phyloP scores from a whole-genome alignment of 1,140 invertebrate genomes.

The Anastrepha obliqua region DNA sequence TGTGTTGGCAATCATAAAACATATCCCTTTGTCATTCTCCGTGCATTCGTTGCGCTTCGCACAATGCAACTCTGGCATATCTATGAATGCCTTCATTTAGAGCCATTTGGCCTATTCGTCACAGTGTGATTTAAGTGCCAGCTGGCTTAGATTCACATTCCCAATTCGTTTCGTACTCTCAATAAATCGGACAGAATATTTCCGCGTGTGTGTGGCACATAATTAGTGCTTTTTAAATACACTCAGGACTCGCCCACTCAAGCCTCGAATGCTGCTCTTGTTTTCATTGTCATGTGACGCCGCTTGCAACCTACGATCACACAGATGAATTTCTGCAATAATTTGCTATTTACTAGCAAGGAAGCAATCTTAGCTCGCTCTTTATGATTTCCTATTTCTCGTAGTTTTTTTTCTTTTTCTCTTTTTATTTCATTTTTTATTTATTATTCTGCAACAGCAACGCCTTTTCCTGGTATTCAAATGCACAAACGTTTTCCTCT shows the following conservation, averaged over 20 bases:
- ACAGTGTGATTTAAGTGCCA: neutral
- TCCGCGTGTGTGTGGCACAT: constrained; percentile 2
- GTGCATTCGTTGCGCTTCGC: neutral
- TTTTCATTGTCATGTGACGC: neutral
- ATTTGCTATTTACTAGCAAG: neutral
- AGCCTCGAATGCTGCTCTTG: neutral
- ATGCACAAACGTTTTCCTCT: constrained; percentile 40
- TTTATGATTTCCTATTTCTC: neutral
- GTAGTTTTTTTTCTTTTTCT: neutral
- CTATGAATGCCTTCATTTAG: constrained; percentile 25
- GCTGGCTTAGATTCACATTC: neutral
- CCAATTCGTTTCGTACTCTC: neutral
- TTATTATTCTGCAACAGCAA: constrained; percentile 61
- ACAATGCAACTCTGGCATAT: neutral
- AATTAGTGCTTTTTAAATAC: constrained; percentile 6
- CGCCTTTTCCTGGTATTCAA: constrained; percentile 61
- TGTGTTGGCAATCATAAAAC: neutral
- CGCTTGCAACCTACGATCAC: neutral
- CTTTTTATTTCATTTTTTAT: constrained; percentile 63
- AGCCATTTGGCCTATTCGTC: neutral
- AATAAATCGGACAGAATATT: too few relatives aligned
- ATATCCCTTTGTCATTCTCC: neutral
- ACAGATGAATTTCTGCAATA: neutral
- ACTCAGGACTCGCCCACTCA: constrained; percentile 12
- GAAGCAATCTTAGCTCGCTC: neutral